Base-by-base conservation (phyloP, 2,797 vertebrate species). In the Fistularia commersonii region DNA sequence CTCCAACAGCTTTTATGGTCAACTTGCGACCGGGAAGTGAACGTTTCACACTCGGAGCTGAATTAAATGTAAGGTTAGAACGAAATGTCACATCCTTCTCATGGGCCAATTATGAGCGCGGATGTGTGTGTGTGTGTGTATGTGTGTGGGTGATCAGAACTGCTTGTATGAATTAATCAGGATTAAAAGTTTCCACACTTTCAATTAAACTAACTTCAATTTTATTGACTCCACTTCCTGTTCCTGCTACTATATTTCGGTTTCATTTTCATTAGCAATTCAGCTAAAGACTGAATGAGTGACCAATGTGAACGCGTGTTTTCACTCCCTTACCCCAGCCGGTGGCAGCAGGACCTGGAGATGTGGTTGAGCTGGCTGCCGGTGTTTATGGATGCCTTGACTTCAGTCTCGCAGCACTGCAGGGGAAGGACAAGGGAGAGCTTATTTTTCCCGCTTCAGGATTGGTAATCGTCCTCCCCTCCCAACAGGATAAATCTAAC, bases 381-480 rank as follows among this genome's bases (percentile, higher is more conserved):
- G 6, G 93, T 97, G 87, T 94, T 91, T 82, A 98, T 88, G 8
- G 89, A 91, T 0, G 90, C 92, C 78, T 84, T 91, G 66, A 97
- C 80, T 48, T 89, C 83, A 51, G 88, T 85, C 64, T 93, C 92
- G 66, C 72, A 88, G 74, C 93, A 95, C 95, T 96, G 81, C 56
- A 48, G 63, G 57, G 73, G 15, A 15, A 63, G 56, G 60, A 49
- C 31, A 36, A 7, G 63, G 6, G 12, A 13, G 42, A 41, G 11
- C 7, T 6, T 43, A 9, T 23, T 8, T 13, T 46, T 61, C 77
- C 49, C 58, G 59, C 50, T 49, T 55, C 14, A 10, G 23, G 51
- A 32, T 57, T 46, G 34, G 47, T 32, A 13, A 4, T 23, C 23
- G 23, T 4, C 23, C 23, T 4, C 23, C 23, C 23, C 23, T 23